Evolutionary conservation across 92 coral and sea anemone species (phyloP).

Genomic region (Metridium senile): DNA sequence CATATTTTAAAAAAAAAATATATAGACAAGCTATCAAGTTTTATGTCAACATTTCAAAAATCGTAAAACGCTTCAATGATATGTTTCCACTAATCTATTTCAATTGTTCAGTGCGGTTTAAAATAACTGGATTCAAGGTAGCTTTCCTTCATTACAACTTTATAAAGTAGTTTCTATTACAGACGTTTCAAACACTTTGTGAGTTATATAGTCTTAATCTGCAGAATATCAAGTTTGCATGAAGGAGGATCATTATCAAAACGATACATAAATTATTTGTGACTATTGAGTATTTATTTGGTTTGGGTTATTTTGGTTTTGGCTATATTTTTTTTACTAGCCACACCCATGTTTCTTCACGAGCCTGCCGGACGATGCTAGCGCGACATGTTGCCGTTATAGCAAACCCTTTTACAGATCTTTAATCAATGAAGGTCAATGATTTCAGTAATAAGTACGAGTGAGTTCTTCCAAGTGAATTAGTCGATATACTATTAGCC

Average conservation of each 20-base stretch:
- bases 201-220: too few relatives aligned
- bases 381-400: not conserved
- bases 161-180: too few relatives aligned
- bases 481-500: not conserved
- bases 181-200: not conserved
- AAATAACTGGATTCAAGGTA: too few relatives aligned
- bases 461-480: too few relatives aligned
- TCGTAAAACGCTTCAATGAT: not conserved
- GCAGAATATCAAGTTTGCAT: not conserved
- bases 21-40: not conserved
- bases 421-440: not conserved
- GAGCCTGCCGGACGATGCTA: not conserved
- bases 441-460: not conserved
- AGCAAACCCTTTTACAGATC: not conserved
- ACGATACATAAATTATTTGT: not conserved
- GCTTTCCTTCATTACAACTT: too few relatives aligned
- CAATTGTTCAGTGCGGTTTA: too few relatives aligned
- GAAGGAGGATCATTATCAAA: not conserved
- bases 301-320: not conserved
- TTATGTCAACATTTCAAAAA: not conserved
- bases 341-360: slow-evolving; percentile 4
- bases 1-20: too few relatives aligned
- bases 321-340: too few relatives aligned
- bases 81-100: too few relatives aligned
- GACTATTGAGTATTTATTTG: not conserved